Evolutionary conservation across 2,797 vertebrate genomes (phyloP).

Genomic region (Crocodylus rhombifer): DNA sequence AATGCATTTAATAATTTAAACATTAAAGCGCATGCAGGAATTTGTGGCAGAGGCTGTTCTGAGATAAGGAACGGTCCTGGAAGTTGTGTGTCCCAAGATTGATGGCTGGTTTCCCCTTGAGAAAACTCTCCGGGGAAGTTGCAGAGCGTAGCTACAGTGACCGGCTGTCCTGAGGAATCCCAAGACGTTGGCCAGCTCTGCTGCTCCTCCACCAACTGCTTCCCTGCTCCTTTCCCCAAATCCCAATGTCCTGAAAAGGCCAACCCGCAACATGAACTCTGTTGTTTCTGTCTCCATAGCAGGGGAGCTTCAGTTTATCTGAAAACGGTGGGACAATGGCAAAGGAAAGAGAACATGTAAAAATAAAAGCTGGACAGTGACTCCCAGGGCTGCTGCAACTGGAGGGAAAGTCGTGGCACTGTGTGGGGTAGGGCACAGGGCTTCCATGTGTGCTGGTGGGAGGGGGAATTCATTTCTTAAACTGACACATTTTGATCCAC

Average conservation of each 20-base stretch:
- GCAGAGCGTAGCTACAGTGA: conserved; percentile 38
- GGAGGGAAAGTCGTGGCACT: fast-evolving
- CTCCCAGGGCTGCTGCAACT: conserved; percentile 1
- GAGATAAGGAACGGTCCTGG: conserved; percentile 84
- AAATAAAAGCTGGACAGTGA: conserved; percentile 32
- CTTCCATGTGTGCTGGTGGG: background rate
- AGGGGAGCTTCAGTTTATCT: conserved; percentile 9
- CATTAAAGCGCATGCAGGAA: conserved; percentile 93
- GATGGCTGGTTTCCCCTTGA: conserved; percentile 85
- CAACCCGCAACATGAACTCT: background rate
- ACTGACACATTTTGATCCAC: background rate
- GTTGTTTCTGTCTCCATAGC: background rate
- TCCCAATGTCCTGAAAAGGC: background rate
- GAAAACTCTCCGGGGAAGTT: conserved; percentile 73
- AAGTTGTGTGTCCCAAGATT: conserved; percentile 81
- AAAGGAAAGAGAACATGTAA: conserved; percentile 16
- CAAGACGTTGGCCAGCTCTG: conserved; percentile 47
- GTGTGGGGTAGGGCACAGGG: background rate
- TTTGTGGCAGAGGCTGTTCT: conserved; percentile 83
- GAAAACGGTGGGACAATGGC: conserved; percentile 39
- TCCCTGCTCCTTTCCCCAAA: background rate
- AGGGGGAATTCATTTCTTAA: background rate
- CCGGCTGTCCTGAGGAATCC: conserved; percentile 66
- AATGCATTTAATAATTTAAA: conserved; percentile 99
- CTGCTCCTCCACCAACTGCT: background rate